Conservation (phyloP, 2,888 invertebrate species). For the Hipparchia sbordonii region DNA sequence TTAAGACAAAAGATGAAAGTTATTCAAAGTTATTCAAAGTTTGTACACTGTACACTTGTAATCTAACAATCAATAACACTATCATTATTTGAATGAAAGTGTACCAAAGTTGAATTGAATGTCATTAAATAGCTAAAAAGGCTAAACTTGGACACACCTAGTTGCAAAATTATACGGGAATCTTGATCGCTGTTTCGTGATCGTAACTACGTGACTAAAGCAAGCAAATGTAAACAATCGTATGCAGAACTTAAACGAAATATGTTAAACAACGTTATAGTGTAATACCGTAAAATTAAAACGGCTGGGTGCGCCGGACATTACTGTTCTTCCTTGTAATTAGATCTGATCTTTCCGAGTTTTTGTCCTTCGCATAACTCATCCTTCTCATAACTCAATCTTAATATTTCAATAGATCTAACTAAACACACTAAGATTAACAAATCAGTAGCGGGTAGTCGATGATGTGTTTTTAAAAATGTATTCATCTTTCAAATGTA, state of each 20-base stretch:
- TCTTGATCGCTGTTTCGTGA: conserved; percentile 65
- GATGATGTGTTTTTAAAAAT: no score
- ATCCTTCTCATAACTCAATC: not conserved
- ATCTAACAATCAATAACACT: conserved; percentile 3
- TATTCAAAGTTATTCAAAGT: not conserved
- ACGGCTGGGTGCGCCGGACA: conserved; percentile 25
- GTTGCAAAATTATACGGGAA: conserved; percentile 59
- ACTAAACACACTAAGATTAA: not conserved
- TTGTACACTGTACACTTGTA: not conserved
- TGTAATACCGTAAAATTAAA: conserved; percentile 28
- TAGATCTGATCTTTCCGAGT: conserved; percentile 2
- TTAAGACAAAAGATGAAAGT: not conserved
- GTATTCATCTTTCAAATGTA: no score
- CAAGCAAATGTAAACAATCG: conserved; percentile 57
- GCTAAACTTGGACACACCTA: conserved; percentile 40
- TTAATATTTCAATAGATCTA: not conserved
- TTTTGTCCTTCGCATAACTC: not conserved
- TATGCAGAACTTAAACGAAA: conserved; percentile 39
- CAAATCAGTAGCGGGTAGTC: no score
- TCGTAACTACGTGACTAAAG: conserved; percentile 66
- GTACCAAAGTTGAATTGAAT: conserved; percentile 6
- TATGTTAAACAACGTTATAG: conserved; percentile 35
- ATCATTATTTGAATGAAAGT: not conserved
- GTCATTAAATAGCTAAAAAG: conserved; percentile 43
- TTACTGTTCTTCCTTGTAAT: conserved; percentile 22